Conservation (phyloP, 2,113 vertebrate species). For the Herpailurus yagouaroundi region DNA sequence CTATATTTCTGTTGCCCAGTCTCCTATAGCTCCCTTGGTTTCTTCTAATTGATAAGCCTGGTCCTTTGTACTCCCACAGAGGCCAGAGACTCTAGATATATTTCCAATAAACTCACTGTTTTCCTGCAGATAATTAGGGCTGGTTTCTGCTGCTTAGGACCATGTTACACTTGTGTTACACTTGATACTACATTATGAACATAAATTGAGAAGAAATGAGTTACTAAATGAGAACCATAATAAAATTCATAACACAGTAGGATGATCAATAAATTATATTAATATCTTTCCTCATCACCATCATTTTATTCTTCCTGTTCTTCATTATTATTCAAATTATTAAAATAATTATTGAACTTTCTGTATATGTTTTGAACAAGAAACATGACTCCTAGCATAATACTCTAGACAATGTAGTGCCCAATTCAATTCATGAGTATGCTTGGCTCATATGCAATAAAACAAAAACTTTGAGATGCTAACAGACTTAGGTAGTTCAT, state of each 20-base stretch:
- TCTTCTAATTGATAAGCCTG: background rate
- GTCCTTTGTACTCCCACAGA: background rate
- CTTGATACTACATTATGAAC: background rate
- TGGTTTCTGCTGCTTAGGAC: background rate
- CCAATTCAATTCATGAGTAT: background rate
- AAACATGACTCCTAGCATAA: background rate
- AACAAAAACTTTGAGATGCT: background rate
- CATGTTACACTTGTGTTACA: background rate
- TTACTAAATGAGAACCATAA: background rate
- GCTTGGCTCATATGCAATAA: background rate
- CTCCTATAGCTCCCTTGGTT: background rate
- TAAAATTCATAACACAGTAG: background rate
- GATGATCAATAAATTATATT: background rate
- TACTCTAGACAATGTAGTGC: background rate
- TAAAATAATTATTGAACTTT: background rate
- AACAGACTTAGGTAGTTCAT: background rate
- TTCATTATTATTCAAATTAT: background rate
- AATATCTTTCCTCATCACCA: background rate
- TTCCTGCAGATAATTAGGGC: background rate
- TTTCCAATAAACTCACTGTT: background rate
- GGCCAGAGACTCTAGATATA: background rate
- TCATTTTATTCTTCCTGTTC: background rate
- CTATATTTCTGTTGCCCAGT: background rate
- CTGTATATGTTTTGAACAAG: background rate
- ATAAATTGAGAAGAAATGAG: background rate